phyloP scores from a whole-genome alignment of 2,888 invertebrate species.

The Ashinkailepas kermadecensis region DNA sequence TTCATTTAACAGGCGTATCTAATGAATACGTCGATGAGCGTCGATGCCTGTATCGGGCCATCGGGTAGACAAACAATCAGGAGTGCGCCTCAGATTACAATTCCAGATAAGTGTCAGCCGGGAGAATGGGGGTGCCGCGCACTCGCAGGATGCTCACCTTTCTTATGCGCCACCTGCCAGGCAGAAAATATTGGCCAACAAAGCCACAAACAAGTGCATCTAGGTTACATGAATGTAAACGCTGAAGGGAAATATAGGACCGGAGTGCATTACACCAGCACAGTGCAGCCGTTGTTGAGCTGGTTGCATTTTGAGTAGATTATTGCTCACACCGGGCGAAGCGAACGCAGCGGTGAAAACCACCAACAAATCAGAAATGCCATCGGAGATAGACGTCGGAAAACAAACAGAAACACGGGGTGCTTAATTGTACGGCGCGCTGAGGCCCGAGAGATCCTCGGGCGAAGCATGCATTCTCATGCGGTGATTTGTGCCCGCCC shows the following conservation, averaged over 20 bases:
- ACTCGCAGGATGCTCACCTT: not conserved
- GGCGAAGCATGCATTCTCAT: no score
- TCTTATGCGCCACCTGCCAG: not conserved
- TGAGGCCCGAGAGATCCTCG: no score
- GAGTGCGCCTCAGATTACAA: slow-evolving; percentile 5
- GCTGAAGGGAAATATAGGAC: not conserved
- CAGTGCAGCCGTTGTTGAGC: not conserved
- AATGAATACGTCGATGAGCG: slow-evolving; percentile 19
- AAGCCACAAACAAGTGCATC: slow-evolving; percentile 14
- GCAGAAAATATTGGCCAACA: not conserved
- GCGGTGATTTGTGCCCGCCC: no score
- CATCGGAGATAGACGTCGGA: not conserved
- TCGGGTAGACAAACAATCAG: slow-evolving; percentile 13
- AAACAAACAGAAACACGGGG: not conserved
- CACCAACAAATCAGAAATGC: not conserved
- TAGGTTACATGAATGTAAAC: slow-evolving; percentile 20
- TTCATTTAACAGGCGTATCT: slow-evolving; percentile 20
- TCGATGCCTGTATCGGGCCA: slow-evolving; percentile 17
- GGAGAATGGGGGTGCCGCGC: not conserved
- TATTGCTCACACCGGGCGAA: not conserved
- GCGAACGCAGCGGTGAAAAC: not conserved
- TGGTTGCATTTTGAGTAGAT: not conserved
- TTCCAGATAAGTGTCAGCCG: not conserved
- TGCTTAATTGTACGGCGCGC: not conserved
- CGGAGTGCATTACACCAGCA: not conserved